Evolutionary conservation across 2,888 invertebrate genomes (phyloP).

Genomic region (Pterobdella sp.): DNA sequence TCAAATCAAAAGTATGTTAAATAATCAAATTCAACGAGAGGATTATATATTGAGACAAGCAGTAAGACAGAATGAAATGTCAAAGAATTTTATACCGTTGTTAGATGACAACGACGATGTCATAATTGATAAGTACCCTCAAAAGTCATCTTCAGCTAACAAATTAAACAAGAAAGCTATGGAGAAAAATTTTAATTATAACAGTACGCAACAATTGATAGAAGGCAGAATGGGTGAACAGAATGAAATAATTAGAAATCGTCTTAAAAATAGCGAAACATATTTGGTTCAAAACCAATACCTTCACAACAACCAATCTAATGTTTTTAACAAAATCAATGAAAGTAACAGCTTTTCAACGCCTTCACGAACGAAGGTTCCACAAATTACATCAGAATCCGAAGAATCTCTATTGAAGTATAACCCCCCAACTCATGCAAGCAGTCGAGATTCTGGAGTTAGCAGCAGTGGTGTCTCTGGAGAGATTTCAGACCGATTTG

Average conservation of each 20-base stretch:
- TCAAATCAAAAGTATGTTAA: conserved; percentile 37
- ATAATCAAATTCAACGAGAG: neutral
- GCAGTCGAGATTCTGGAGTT: conserved; percentile 33
- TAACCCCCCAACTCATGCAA: conserved; percentile 26
- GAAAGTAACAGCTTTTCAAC: conserved; percentile 19
- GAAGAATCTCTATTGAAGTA: conserved; percentile 48
- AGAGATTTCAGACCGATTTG: conserved; percentile 23
- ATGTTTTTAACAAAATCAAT: neutral
- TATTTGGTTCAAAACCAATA: neutral
- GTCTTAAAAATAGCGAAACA: neutral
- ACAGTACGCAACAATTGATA: neutral
- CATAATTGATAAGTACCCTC: neutral
- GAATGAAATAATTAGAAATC: neutral
- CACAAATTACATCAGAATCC: conserved; percentile 43
- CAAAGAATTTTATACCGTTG: neutral
- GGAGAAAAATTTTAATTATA: neutral
- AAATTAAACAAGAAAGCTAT: neutral
- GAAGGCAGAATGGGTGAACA: neutral
- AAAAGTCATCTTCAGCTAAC: neutral
- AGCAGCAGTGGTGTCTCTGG: conserved; percentile 30
- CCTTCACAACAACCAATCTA: neutral
- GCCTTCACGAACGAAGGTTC: neutral
- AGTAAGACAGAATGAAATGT: neutral
- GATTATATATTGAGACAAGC: neutral
- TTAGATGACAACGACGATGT: conserved; percentile 7